phyloP scores from a whole-genome alignment of 1,140 invertebrate species.

The Euglossa dilemma region DNA sequence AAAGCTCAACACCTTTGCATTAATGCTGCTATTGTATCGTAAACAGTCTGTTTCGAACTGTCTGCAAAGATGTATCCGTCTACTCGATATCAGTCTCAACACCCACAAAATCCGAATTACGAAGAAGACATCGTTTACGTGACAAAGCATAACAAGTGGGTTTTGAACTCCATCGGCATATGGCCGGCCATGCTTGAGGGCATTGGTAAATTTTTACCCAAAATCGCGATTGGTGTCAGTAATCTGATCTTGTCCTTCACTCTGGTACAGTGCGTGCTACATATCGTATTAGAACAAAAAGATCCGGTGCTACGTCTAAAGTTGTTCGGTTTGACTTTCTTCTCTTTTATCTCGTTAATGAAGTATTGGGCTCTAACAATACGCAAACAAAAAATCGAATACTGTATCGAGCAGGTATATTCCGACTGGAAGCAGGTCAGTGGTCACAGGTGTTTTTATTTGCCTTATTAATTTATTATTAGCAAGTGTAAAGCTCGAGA shows the following conservation, averaged over 20 bases:
- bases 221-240: constrained; percentile 2
- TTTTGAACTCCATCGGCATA: constrained; percentile 52
- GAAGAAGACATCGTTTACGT: constrained; percentile 22
- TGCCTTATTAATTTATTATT: no score
- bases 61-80: neutral
- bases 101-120: constrained; percentile 18
- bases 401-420: constrained; percentile 55
- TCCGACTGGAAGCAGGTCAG: constrained; percentile 59
- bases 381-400: constrained; percentile 19
- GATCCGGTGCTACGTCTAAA: constrained; percentile 28
- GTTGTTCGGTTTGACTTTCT: constrained; percentile 10
- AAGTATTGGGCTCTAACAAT: constrained; percentile 47
- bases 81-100: neutral
- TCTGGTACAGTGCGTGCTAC: constrained; percentile 22
- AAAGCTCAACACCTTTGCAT: constrained; percentile 24
- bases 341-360: constrained; percentile 11
- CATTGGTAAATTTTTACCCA: neutral
- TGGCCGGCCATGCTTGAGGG: constrained; percentile 43
- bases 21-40: neutral
- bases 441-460: neutral
- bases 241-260: constrained; percentile 27
- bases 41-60: constrained; percentile 9
- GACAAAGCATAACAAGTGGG: constrained; percentile 33
- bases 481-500: no score
- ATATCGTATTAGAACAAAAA: constrained; percentile 38